phyloP scores from a whole-genome alignment of 2,797 vertebrate species.

The Aldrovandia affinis region DNA sequence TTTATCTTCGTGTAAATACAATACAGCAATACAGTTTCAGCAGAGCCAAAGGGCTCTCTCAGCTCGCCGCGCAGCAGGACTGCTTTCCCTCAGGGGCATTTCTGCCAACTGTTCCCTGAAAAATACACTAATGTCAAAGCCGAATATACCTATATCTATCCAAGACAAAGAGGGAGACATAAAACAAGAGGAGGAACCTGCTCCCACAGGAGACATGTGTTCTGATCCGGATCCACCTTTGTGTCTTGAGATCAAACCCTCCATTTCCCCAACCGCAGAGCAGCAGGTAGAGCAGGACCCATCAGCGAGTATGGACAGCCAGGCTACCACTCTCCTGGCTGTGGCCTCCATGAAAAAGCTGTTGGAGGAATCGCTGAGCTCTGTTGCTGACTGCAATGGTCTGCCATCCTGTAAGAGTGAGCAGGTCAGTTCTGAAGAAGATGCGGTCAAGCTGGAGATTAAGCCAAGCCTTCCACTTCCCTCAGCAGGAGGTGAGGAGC shows the following conservation, averaged over 20 bases:
- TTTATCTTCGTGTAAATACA: slow-evolving; percentile 50
- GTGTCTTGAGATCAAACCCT: slow-evolving; percentile 61
- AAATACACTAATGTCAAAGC: slow-evolving; percentile 22
- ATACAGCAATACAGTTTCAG: slow-evolving; percentile 50
- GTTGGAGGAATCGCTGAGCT: slow-evolving; percentile 74
- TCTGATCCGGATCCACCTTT: slow-evolving; percentile 51
- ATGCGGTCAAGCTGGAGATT: slow-evolving; percentile 37
- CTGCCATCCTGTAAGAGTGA: slow-evolving; percentile 48
- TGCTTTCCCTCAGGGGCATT: slow-evolving; percentile 4
- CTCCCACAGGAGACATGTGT: slow-evolving; percentile 58
- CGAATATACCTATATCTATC: slow-evolving; percentile 3
- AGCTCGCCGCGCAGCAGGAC: slow-evolving; percentile 8
- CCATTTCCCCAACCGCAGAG: slow-evolving; percentile 42
- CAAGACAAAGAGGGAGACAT: slow-evolving; percentile 43
- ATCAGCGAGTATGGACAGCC: slow-evolving; percentile 59
- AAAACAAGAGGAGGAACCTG: slow-evolving; percentile 62
- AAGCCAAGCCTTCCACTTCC: slow-evolving; percentile 51
- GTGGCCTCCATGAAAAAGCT: slow-evolving; percentile 80
- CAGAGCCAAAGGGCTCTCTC: slow-evolving; percentile 47
- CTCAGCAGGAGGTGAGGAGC: slow-evolving; percentile 30
- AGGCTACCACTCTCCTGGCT: slow-evolving; percentile 72
- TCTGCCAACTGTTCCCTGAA: slow-evolving; percentile 14
- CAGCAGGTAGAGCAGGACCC: slow-evolving; percentile 60
- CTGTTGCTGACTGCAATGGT: slow-evolving; percentile 55
- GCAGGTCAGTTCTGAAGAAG: slow-evolving; percentile 48